Base-by-base conservation (phyloP, 2,888 invertebrate species). In the Alloscopus bannaensis region DNA sequence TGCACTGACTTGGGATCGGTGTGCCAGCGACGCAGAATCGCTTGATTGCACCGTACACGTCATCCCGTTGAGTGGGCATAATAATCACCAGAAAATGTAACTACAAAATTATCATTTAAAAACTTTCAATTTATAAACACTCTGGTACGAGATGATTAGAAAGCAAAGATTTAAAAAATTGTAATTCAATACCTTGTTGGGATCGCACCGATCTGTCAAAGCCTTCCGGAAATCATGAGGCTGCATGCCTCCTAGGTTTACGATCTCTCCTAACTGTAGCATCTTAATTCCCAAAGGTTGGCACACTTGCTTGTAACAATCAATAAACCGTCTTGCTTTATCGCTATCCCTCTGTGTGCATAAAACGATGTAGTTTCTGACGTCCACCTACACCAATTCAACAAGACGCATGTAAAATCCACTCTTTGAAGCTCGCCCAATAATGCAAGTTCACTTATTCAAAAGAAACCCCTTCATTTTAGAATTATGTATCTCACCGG, bases 31-130 rank as follows among this genome's bases (percentile, higher is more conserved):
- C 95, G 87, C 96, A 96, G 0, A 95, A 87, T 86, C 93, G 94
- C 89, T 98, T 98, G 0, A 98, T 93, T 0, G 95, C 94, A 0
- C 93, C 90, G 87, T 98, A 98, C 0, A 96, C 91, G 87, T 98
- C 98, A 81, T 94, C 94, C 26, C 97, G 89, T 22, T 91, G 89
- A 0, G 93, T 92, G 0, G 96, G 95, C 84, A 94, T 94, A 20
- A 98, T 92, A 0, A 93, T 90, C 0, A 97, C 94, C 0, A 95
- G 92, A 45, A 96, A 89, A 89, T 97, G 94, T 3, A 92, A 85
- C 86, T 90, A 86, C 4, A 28, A 26, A 26, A 24, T 28, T 20
- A 36, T 28, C 26, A 57, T n/a, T n/a, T n/a, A n/a, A n/a, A n/a
- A n/a, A n/a, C n/a, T n/a, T n/a, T n/a, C n/a, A n/a, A n/a, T n/a